Conservation (phyloP, 2,113 vertebrate genomes). For the Pristiophorus japonicus region DNA sequence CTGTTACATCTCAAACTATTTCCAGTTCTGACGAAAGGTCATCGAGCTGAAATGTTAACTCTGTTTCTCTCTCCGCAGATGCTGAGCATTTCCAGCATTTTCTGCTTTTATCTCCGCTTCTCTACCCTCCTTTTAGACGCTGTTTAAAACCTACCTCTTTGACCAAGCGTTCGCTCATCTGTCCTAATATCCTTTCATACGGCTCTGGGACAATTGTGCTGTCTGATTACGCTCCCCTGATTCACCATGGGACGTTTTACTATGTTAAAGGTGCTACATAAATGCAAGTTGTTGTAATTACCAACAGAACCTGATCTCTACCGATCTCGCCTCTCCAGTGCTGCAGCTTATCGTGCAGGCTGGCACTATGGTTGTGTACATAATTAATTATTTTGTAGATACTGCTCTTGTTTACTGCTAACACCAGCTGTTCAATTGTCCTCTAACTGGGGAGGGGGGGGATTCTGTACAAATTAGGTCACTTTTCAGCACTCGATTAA, state of each 20-base stretch:
- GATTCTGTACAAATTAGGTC: background rate
- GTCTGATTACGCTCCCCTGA: background rate
- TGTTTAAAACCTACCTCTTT: too few species aligned
- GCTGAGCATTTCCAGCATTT: too few species aligned
- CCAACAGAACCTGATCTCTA: background rate
- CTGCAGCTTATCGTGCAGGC: background rate
- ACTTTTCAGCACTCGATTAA: background rate
- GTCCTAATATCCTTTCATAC: too few species aligned
- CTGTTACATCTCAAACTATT: too few species aligned
- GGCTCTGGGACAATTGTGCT: background rate
- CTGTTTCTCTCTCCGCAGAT: too few species aligned
- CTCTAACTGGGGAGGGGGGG: background rate
- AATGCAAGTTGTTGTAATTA: background rate
- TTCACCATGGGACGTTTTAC: background rate
- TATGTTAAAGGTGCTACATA: background rate
- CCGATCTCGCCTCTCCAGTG: background rate
- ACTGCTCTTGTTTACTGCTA: background rate
- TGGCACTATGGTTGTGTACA: background rate
- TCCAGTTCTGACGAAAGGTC: too few species aligned
- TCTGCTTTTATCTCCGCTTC: too few species aligned
- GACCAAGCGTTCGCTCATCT: too few species aligned
- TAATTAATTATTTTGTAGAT: background rate
- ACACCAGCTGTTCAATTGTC: background rate
- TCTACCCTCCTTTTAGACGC: too few species aligned
- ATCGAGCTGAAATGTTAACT: too few species aligned